Conservation (phyloP, 2,113 vertebrate genomes). For the Chelonoidis abingdonii region DNA sequence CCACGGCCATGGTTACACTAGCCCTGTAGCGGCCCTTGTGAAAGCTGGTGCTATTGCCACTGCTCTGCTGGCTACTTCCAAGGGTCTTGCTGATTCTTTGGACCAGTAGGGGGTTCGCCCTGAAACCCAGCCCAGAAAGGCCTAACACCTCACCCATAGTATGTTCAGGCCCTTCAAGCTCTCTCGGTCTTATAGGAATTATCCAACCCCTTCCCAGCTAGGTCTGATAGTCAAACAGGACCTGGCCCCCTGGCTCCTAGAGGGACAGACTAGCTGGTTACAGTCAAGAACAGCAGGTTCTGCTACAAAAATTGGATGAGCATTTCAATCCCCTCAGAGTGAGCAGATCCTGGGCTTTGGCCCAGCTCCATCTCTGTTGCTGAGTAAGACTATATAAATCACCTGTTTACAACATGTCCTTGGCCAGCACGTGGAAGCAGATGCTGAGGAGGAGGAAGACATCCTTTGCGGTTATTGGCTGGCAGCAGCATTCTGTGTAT, state of each 20-base stretch:
- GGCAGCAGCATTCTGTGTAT: slow-evolving; percentile 36
- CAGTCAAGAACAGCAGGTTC: background rate
- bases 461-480: slow-evolving; percentile 5
- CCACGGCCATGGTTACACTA: background rate
- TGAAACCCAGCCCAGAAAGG: background rate
- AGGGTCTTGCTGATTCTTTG: background rate
- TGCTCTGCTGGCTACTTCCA: background rate
- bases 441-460: slow-evolving; percentile 55
- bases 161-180: background rate
- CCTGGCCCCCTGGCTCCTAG: background rate
- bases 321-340: background rate
- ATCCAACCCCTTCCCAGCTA: background rate
- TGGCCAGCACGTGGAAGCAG: slow-evolving; percentile 53
- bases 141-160: background rate
- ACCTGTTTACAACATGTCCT: slow-evolving; percentile 59
- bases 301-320: background rate
- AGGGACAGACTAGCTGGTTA: background rate
- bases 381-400: slow-evolving; percentile 47
- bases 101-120: background rate
- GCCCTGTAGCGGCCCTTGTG: background rate
- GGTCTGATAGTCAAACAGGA: background rate
- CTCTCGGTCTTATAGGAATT: background rate
- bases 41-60: background rate
- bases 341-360: slow-evolving; percentile 30
- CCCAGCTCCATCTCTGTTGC: slow-evolving; percentile 17